Conservation (phyloP, 2,113 vertebrate genomes). For the human (Homo sapiens) region DNA sequence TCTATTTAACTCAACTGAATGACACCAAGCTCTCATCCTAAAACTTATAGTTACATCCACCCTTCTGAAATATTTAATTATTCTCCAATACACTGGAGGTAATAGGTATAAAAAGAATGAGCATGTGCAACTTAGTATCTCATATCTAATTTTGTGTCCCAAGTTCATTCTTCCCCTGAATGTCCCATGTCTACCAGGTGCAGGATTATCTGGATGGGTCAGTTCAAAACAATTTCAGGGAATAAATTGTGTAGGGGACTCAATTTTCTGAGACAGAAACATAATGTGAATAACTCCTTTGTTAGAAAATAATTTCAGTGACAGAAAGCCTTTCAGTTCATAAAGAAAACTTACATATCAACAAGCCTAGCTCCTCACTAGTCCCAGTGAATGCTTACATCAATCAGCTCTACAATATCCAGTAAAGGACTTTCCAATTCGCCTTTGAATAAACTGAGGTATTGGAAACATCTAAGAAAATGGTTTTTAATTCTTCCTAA, state of each 20-base stretch:
- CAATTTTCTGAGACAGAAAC: neutral
- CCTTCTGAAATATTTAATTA: neutral
- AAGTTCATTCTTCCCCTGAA: neutral
- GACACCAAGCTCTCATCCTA: neutral
- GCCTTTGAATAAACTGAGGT: neutral
- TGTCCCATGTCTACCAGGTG: neutral
- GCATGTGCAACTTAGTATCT: neutral
- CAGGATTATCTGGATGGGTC: neutral
- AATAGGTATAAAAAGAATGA: neutral
- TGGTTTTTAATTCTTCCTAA: neutral
- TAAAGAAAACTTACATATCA: neutral
- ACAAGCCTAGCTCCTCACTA: neutral
- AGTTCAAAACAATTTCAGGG: neutral
- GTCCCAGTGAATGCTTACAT: neutral
- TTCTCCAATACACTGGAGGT: neutral
- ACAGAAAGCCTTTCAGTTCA: neutral
- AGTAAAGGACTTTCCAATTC: neutral
- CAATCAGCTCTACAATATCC: neutral
- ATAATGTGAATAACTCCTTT: neutral
- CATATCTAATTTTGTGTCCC: neutral
- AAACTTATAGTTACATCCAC: neutral
- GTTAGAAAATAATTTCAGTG: neutral
- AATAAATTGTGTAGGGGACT: neutral
- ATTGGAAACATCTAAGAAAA: neutral
- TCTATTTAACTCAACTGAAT: conserved; percentile 1